These are phyloP conservation scores for Rhegmatorhina hoffmannsi DNA, from an alignment of 2,113 vertebrate species.

Conservation along the genomic window DNA sequence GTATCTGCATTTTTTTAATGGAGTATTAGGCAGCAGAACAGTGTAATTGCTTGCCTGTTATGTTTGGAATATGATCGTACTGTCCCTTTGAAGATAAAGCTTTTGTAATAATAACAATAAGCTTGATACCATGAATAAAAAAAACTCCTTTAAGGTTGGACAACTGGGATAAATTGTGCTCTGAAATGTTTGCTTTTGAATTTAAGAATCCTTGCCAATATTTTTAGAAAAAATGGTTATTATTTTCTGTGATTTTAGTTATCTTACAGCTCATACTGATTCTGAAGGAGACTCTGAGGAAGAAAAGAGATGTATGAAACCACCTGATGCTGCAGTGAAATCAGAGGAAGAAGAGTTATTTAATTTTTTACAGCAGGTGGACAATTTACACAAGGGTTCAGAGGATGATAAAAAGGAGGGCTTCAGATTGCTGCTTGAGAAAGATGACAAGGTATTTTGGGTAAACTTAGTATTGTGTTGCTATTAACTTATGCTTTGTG, in stretches of 20 bases:
- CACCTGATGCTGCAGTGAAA: neutral
- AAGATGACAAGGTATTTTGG: conserved; percentile 81
- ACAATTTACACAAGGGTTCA: conserved; percentile 78
- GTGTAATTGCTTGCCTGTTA: neutral
- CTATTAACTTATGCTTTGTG: neutral
- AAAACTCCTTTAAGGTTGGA: neutral
- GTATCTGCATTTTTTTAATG: neutral
- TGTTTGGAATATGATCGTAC: neutral
- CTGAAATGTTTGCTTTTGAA: neutral
- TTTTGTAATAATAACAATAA: neutral
- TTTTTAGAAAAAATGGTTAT: neutral
- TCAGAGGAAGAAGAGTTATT: conserved; percentile 71
- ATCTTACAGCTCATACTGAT: conserved; percentile 93
- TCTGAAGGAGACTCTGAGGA: conserved; percentile 85
- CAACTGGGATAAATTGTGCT: neutral
- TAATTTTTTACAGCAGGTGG: conserved; percentile 79
- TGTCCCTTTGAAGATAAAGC: neutral
- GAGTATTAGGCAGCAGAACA: neutral
- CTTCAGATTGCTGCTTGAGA: conserved; percentile 81
- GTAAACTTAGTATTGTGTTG: neutral
- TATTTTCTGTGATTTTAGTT: conserved; percentile 79
- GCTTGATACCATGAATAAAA: neutral
- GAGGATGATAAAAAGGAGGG: conserved; percentile 82
- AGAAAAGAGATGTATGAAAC: conserved; percentile 23
- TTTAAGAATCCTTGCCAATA: neutral